These are phyloP conservation scores for Dromaius novaehollandiae DNA, from an alignment of 2,113 vertebrate genomes.

Conservation along the genomic window DNA sequence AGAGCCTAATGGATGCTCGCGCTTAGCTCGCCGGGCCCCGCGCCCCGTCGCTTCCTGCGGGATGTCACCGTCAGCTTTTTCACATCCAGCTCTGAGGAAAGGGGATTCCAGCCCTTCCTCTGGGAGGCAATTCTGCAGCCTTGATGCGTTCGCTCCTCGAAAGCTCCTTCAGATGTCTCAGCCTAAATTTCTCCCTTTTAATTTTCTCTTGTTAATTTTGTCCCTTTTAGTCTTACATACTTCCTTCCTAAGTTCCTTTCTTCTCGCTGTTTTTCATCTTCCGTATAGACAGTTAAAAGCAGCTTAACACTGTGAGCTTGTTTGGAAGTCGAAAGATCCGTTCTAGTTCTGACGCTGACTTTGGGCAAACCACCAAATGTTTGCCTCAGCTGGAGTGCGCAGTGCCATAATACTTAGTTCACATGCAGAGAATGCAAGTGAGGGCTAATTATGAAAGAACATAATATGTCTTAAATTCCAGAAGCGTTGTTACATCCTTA, in stretches of 20 bases:
- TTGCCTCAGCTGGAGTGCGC: slow-evolving; percentile 50
- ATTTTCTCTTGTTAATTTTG: slow-evolving; percentile 58
- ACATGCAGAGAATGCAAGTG: background rate
- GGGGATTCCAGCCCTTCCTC: background rate
- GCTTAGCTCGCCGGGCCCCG: background rate
- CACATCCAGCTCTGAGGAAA: rapidly evolving
- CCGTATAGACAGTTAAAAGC: slow-evolving; percentile 39
- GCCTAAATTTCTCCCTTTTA: slow-evolving; percentile 34
- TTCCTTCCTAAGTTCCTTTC: slow-evolving; percentile 4
- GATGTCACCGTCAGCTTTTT: rapidly evolving
- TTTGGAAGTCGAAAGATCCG: slow-evolving; percentile 43
- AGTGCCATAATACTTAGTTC: background rate
- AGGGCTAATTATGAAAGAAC: slow-evolving; percentile 18
- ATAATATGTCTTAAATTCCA: background rate
- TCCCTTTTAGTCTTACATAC: slow-evolving; percentile 19
- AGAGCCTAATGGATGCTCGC: rapidly evolving
- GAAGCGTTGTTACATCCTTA: background rate
- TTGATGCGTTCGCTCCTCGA: background rate
- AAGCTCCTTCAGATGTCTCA: background rate
- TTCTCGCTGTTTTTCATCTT: slow-evolving; percentile 50
- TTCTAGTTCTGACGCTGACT: slow-evolving; percentile 38
- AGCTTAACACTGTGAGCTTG: slow-evolving; percentile 45
- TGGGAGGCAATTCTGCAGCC: background rate
- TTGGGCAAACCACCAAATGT: slow-evolving; percentile 57
- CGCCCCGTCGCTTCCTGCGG: rapidly evolving